A percentile compares a stretch with the other conserved stretches of the same genome.
These are phyloP conservation scores for Therioaphis trifolii DNA, from an alignment of 2,888 invertebrate genomes.

Conservation along the genomic window DNA sequence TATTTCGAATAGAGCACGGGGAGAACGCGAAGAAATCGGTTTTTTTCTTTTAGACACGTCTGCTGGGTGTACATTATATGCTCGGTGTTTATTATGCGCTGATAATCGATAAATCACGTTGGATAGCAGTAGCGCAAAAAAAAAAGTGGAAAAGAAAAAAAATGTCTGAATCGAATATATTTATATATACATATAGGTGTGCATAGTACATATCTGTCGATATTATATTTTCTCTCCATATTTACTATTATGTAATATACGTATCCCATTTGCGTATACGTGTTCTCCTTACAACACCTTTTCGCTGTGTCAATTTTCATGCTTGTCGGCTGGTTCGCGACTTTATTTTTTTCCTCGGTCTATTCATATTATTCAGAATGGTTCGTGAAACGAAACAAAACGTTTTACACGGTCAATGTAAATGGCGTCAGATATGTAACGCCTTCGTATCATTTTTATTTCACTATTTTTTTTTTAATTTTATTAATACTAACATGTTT, in stretches of 20 bases:
- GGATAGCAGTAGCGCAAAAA: neutral
- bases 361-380: neutral
- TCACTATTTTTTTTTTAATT: neutral
- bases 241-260: neutral
- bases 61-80: constrained; percentile 26
- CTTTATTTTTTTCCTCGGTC: neutral
- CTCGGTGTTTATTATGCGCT: constrained; percentile 22
- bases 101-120: constrained; percentile 46
- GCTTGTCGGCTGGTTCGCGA: neutral
- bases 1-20: neutral
- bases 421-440: no score
- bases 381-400: neutral
- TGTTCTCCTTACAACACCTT: neutral
- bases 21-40: neutral
- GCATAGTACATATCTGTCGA: neutral
- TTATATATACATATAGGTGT: neutral
- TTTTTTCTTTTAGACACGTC: constrained; percentile 2
- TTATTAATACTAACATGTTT: neutral
- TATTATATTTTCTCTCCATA: neutral
- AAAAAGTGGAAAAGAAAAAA: neutral
- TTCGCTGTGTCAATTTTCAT: neutral
- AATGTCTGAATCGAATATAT: neutral
- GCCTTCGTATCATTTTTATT: no score
- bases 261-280: constrained; percentile 12
- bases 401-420: neutral